A percentile compares a stretch with the other conserved stretches of the same genome.
Conservation (phyloP, 2,113 vertebrate genomes). For the Mobula birostris region DNA sequence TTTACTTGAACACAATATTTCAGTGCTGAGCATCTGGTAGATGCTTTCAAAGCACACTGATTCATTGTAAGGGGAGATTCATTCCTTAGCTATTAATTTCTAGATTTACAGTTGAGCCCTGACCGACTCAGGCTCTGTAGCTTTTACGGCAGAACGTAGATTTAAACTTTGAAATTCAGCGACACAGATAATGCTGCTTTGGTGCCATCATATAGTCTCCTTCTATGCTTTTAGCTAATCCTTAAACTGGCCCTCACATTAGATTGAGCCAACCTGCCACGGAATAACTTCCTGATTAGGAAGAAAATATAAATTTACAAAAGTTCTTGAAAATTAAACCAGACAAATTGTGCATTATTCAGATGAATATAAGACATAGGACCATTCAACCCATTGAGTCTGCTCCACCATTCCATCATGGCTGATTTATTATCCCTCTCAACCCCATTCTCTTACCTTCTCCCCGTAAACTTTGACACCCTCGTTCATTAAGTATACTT, state of each 20-base stretch:
- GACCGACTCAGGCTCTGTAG: constrained; percentile 15
- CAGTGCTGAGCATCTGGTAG: constrained; percentile 29
- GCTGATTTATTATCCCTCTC: too few species aligned
- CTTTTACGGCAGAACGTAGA: not conserved
- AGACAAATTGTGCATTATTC: not conserved
- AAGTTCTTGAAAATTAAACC: not conserved
- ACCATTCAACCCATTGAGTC: too few species aligned
- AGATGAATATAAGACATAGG: too few species aligned
- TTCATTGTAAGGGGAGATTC: constrained; percentile 8
- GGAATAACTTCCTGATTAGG: not conserved
- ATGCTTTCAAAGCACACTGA: constrained; percentile 10
- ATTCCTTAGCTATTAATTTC: constrained; percentile 17
- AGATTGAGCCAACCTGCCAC: not conserved
- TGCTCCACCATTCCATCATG: too few species aligned
- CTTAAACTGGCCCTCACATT: not conserved
- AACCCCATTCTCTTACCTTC: too few species aligned
- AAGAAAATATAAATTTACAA: not conserved
- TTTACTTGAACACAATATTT: constrained; percentile 17
- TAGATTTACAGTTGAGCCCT: constrained; percentile 17
- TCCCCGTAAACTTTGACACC: too few species aligned
- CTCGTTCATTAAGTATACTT: too few species aligned
- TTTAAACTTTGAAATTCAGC: not conserved
- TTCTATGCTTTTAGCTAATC: not conserved
- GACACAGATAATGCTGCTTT: not conserved
- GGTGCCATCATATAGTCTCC: not conserved